Conservation (phyloP, 2,888 invertebrate genomes). For the Aleiodes leptofemur region DNA sequence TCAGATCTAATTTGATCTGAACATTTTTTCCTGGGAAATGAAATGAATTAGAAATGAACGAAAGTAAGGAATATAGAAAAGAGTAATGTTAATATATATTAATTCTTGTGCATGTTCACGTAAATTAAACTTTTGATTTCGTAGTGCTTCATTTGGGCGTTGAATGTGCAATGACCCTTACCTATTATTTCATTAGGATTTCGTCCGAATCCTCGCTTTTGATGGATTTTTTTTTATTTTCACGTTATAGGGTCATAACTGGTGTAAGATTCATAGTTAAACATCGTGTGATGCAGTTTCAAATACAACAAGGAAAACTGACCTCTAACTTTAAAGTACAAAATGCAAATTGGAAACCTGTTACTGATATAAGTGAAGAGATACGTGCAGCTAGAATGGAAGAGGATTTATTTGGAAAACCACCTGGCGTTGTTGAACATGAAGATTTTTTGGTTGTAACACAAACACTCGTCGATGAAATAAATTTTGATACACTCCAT, state of each 20-base stretch:
- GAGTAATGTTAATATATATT: too few relatives aligned
- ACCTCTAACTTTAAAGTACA: neutral
- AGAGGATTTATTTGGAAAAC: neutral
- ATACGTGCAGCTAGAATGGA: neutral
- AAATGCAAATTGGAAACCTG: neutral
- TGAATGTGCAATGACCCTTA: too few relatives aligned
- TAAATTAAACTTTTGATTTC: too few relatives aligned
- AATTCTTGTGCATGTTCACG: too few relatives aligned
- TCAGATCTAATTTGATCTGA: too few relatives aligned
- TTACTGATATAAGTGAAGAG: too few relatives aligned
- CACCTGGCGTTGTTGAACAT: neutral
- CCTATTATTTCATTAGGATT: too few relatives aligned
- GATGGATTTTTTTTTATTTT: neutral
- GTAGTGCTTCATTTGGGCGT: too few relatives aligned
- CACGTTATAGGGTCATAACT: neutral
- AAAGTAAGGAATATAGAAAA: too few relatives aligned
- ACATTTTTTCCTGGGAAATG: too few relatives aligned
- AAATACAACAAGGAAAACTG: slow-evolving; percentile 16
- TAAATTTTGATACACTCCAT: neutral
- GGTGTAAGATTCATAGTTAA: neutral
- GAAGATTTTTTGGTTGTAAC: neutral
- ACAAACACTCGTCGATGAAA: neutral
- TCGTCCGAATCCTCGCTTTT: too few relatives aligned
- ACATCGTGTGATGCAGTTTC: neutral
- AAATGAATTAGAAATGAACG: too few relatives aligned